A percentile compares a stretch with the other conserved stretches of the same genome.
These are phyloP conservation scores for Perodicticus potto DNA, from an alignment of 2,797 vertebrate species.

Conservation along the genomic window DNA sequence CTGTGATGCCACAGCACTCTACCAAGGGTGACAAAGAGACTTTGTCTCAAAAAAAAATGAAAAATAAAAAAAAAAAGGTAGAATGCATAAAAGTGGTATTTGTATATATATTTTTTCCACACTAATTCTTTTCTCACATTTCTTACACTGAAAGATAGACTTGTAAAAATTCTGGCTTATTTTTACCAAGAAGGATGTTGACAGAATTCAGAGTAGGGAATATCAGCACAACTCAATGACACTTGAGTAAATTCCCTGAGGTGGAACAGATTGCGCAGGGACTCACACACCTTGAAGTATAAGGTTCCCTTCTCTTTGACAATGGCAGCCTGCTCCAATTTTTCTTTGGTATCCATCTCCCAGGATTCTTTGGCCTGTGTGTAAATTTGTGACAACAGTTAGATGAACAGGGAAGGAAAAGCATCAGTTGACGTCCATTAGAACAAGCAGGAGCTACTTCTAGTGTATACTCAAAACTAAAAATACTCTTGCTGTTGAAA, in stretches of 20 bases:
- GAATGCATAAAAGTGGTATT: neutral
- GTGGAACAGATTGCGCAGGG: neutral
- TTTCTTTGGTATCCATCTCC: slow-evolving; percentile 98
- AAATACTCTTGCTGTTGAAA: neutral
- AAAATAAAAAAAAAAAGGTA: neutral
- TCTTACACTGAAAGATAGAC: slow-evolving; percentile 20
- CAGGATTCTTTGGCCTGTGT: slow-evolving; percentile 97
- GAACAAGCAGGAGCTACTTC: neutral
- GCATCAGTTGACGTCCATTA: neutral
- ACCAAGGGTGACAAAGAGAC: too few species aligned
- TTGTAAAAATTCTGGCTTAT: neutral
- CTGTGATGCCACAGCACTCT: too few species aligned
- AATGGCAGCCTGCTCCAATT: slow-evolving; percentile 91
- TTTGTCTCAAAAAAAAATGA: too few species aligned
- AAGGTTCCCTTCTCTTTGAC: slow-evolving; percentile 97
- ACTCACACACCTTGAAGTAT: slow-evolving; percentile 95
- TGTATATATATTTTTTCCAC: neutral
- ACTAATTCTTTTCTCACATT: neutral
- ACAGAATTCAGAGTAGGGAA: neutral
- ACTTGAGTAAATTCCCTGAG: neutral
- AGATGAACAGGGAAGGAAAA: neutral
- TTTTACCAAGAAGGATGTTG: neutral
- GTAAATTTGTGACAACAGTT: slow-evolving; percentile 73
- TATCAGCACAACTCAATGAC: neutral
- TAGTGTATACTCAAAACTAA: neutral